Base-by-base conservation (phyloP, 2,888 invertebrate genomes). In the Drosophila anceps region DNA sequence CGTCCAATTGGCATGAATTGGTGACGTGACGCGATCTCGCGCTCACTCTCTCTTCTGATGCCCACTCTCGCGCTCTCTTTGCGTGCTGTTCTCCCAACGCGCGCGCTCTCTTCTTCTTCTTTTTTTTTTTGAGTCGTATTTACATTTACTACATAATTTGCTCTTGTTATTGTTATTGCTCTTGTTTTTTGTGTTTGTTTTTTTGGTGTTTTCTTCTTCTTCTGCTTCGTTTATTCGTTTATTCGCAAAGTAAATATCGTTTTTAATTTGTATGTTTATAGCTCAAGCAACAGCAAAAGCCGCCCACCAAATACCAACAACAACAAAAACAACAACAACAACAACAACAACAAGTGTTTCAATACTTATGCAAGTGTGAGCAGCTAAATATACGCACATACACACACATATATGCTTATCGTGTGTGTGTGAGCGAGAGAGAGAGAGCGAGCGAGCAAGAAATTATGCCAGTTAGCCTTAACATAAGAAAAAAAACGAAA, bases 1-100 rank as follows among this genome's bases (percentile, higher is more conserved):
- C 81, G 79, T 75, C 80, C 89, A 86, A 86, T 86, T 89, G 86
- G 89, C 89, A 87, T 86, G 86, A 87, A 86, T 89, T 89, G 89
- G 87, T 86, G 86, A 89, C 86, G 89, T 89, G 86, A 86, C 88
- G 85, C 81, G 82, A 71, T 86, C 71, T 73, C 61, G 24, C 60
- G 35, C 54, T 61, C 46, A 39, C 53, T 69, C 66, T 61, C 53
- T 57, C 44, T 35, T 39, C 61, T 31, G 46, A 72, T 51, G 15
- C 24, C 20, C 53, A 20, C 15, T 20, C 33, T 43, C 20, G 2
- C 43, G 2, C 20, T 7, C 27, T 27, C 44, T 27, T 24, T 46
- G 8, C 27, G 24, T 39, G 39, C 39, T 0, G 35, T 12, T 33
- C 59, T 44, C 43, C 61, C 27, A 18, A 20, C 10, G 18, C 20